These are phyloP conservation scores for Tridacna crocea DNA, from an alignment of 2,888 invertebrate species.

Conservation along the genomic window DNA sequence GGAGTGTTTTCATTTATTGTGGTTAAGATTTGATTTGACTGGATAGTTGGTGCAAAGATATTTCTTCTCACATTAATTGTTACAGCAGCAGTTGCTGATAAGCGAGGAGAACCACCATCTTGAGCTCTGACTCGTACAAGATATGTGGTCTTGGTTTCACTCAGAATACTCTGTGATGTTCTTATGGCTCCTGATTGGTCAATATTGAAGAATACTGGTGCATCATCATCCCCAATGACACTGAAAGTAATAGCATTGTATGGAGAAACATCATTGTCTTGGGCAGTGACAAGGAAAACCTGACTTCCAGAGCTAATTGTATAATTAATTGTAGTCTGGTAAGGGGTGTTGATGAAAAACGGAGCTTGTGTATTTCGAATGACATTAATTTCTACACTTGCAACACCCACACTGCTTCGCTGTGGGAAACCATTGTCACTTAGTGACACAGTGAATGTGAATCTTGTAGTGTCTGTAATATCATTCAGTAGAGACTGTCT, in stretches of 20 bases:
- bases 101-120: slow-evolving; percentile 75
- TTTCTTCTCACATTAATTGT: slow-evolving; percentile 73
- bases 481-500: slow-evolving; percentile 72
- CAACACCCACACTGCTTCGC: slow-evolving; percentile 34
- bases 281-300: slow-evolving; percentile 61
- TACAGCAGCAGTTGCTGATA: slow-evolving; percentile 65
- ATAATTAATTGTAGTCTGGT: slow-evolving; percentile 58
- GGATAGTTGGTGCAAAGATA: slow-evolving; percentile 67
- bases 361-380: slow-evolving; percentile 65
- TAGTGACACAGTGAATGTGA: slow-evolving; percentile 56
- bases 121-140: slow-evolving; percentile 59
- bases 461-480: slow-evolving; percentile 43
- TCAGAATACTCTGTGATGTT: slow-evolving; percentile 44
- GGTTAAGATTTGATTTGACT: slow-evolving; percentile 36
- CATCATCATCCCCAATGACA: slow-evolving; percentile 71
- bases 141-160: slow-evolving; percentile 28
- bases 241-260: slow-evolving; percentile 74
- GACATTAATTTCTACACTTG: slow-evolving; percentile 66
- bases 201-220: slow-evolving; percentile 74
- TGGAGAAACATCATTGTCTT: slow-evolving; percentile 68
- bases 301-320: slow-evolving; percentile 40
- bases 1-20: slow-evolving; percentile 70
- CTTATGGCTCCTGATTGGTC: slow-evolving; percentile 9
- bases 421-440: slow-evolving; percentile 64
- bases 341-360: slow-evolving; percentile 58